Evolutionary conservation across 1,140 invertebrate genomes (phyloP).

Genomic region (Lucilia cuprina): DNA sequence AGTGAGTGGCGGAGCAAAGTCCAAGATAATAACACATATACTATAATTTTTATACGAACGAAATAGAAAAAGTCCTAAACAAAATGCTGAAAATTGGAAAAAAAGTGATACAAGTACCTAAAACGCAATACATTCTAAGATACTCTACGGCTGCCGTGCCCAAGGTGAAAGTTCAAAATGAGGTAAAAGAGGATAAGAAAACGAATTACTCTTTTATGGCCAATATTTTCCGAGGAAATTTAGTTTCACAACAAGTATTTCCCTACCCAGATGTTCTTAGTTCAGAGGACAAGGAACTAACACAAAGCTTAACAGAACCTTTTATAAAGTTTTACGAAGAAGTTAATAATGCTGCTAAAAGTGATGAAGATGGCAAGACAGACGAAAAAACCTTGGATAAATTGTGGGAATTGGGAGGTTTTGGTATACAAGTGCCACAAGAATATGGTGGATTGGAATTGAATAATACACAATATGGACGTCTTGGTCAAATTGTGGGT

Average conservation of each 20-base stretch:
- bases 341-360: conserved; percentile 78
- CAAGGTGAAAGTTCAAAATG: neutral
- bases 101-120: neutral
- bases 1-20: neutral
- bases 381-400: conserved; percentile 75
- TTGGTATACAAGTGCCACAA: conserved; percentile 87
- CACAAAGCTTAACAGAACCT: conserved; percentile 84
- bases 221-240: conserved; percentile 90
- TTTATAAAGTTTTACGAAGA: conserved; percentile 86
- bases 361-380: conserved; percentile 73
- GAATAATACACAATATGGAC: conserved; percentile 92
- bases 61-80: neutral
- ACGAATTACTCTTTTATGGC: conserved; percentile 84
- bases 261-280: conserved; percentile 83
- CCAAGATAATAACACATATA: neutral
- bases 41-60: neutral
- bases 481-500: conserved; percentile 90
- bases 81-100: neutral
- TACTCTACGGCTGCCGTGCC: neutral
- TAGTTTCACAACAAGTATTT: conserved; percentile 81
- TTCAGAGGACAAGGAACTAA: conserved; percentile 84
- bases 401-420: conserved; percentile 91
- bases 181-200: neutral
- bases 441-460: conserved; percentile 84
- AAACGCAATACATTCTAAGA: neutral